These are phyloP conservation scores for Bedellia somnulentella DNA, from an alignment of 2,888 invertebrate species.

Conservation along the genomic window DNA sequence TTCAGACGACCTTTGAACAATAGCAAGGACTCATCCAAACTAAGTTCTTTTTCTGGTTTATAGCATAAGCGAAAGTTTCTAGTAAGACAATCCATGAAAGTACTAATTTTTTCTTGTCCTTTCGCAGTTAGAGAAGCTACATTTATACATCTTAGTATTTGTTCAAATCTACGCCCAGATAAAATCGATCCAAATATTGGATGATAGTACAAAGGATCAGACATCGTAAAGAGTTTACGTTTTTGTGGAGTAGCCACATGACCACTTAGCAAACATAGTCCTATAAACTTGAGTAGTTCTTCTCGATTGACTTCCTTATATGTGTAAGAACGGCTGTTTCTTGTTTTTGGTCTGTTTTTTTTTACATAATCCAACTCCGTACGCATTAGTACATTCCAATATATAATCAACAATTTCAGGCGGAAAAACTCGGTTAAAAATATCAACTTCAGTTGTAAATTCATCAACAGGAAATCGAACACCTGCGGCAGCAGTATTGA, in stretches of 20 bases:
- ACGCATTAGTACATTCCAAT: conserved; percentile 6
- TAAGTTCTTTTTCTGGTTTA: background rate
- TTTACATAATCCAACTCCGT: conserved; percentile 5
- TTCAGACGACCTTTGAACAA: background rate
- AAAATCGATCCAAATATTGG: background rate
- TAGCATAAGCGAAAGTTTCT: background rate
- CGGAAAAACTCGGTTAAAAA: conserved; percentile 5
- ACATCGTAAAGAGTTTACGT: background rate
- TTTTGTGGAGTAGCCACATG: background rate
- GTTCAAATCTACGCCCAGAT: background rate
- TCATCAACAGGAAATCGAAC: no score
- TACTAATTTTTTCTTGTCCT: background rate
- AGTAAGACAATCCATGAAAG: background rate
- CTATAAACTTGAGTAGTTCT: background rate
- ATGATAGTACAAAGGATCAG: background rate
- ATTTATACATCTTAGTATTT: background rate
- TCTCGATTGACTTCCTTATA: conserved; percentile 4
- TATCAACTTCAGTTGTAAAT: no score
- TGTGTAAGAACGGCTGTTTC: conserved; percentile 3
- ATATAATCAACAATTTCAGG: conserved; percentile 4
- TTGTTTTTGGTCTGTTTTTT: conserved; percentile 4
- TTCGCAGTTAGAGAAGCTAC: background rate
- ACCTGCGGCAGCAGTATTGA: no score
- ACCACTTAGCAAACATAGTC: background rate
- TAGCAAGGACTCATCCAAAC: background rate